phyloP scores from a whole-genome alignment of 2,888 invertebrate genomes.

The Diaperis boleti region DNA sequence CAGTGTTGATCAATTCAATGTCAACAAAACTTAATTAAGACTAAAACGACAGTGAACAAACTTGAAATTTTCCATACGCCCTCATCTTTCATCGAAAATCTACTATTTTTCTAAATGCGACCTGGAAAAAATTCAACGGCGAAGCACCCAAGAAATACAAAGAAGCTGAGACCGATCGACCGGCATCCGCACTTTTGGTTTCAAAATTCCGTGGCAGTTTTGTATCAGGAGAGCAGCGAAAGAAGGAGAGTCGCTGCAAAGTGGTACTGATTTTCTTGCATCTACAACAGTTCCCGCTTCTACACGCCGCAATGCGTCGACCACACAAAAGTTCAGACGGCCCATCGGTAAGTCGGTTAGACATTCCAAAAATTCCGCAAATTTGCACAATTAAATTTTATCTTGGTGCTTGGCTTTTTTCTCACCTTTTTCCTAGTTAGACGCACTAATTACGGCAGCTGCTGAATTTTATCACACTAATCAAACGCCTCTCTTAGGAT shows the following conservation, averaged over 20 bases:
- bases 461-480: constrained; percentile 17
- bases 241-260: constrained; percentile 8
- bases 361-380: constrained; percentile 5
- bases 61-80: too few relatives aligned
- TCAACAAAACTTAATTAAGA: too few relatives aligned
- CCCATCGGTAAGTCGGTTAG: constrained; percentile 3
- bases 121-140: too few relatives aligned
- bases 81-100: too few relatives aligned
- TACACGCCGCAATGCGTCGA: constrained; percentile 29
- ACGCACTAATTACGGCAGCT: constrained; percentile 19
- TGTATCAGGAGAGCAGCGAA: constrained; percentile 26
- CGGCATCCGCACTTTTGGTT: constrained; percentile 24
- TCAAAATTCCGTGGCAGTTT: constrained; percentile 28
- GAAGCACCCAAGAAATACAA: neutral
- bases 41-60: too few relatives aligned
- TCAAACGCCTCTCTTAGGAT: neutral
- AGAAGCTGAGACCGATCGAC: neutral
- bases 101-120: too few relatives aligned
- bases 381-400: constrained; percentile 16
- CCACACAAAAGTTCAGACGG: constrained; percentile 10
- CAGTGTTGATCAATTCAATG: too few relatives aligned
- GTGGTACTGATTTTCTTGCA: constrained; percentile 27
- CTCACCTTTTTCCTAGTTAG: constrained; percentile 13
- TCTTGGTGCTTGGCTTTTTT: constrained; percentile 20
- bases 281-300: constrained; percentile 19